Evolutionary conservation across 2,888 invertebrate species (phyloP).

Genomic region (Dryadula phaetusa): DNA sequence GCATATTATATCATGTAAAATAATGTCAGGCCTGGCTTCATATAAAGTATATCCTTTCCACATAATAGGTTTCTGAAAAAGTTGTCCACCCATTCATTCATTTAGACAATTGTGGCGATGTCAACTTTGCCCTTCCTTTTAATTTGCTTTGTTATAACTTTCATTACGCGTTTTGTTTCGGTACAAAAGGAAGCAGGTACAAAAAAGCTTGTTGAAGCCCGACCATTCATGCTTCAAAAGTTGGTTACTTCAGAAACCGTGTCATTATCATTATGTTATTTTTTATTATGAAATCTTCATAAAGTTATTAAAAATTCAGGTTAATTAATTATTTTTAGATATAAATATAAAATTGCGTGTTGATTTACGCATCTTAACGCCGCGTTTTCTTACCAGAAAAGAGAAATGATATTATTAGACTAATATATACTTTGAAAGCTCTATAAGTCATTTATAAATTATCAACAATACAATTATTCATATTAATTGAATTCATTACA

Average conservation of each 20-base stretch:
- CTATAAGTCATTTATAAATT: background rate
- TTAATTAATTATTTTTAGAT: no score
- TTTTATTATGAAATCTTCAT: no score
- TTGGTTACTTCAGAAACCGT: slow-evolving; percentile 5
- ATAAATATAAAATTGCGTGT: no score
- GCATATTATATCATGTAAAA: background rate
- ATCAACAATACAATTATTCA: background rate
- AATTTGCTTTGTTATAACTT: slow-evolving; percentile 40
- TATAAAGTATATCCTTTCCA: slow-evolving; percentile 15
- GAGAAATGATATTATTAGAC: no score
- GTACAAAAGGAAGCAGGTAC: slow-evolving; percentile 26
- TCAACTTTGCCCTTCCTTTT: slow-evolving; percentile 32
- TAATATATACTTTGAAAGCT: background rate
- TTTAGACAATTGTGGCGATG: slow-evolving; percentile 36
- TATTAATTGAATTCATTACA: background rate
- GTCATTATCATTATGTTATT: slow-evolving; percentile 8
- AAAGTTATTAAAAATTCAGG: no score
- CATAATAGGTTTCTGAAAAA: slow-evolving; percentile 28
- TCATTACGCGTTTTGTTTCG: slow-evolving; percentile 38
- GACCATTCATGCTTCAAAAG: slow-evolving; percentile 13
- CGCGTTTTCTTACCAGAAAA: no score
- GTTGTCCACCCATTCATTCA: slow-evolving; percentile 37
- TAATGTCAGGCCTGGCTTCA: background rate
- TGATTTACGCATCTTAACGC: no score
- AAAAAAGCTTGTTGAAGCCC: slow-evolving; percentile 17